Percentiles rank a stretch among this genome's conserved stretches.
Evolutionary conservation across 2,113 vertebrate species (phyloP).

Genomic region (Bungarus multicinctus): DNA sequence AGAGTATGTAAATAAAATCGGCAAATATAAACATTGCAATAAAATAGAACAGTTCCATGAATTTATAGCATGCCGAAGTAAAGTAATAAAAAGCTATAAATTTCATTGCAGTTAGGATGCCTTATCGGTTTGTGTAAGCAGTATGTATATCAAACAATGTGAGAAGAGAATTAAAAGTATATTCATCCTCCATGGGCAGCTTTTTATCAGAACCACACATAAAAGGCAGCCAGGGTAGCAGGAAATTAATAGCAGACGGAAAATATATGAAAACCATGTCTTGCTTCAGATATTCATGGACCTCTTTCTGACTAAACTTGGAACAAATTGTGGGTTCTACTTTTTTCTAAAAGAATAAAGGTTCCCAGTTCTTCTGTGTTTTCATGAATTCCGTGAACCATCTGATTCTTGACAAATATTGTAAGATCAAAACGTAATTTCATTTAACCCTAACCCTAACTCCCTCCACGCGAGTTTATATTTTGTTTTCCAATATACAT

Average conservation of each 20-base stretch:
- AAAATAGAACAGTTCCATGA: conserved; percentile 39
- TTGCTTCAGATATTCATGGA: neutral
- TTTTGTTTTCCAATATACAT: neutral
- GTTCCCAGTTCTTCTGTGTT: neutral
- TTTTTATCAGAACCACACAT: neutral
- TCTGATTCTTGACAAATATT: neutral
- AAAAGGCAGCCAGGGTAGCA: neutral
- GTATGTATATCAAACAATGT: rapidly evolving
- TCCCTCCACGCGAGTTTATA: neutral
- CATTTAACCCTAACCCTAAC: no score
- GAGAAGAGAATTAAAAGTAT: neutral
- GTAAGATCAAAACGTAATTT: neutral
- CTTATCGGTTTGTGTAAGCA: conserved; percentile 41
- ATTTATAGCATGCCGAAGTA: conserved; percentile 47
- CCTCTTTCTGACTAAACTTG: neutral
- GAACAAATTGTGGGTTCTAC: neutral
- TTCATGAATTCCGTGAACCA: neutral
- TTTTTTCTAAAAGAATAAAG: neutral
- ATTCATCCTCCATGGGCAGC: neutral
- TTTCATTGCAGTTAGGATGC: conserved; percentile 29
- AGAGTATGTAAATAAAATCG: conserved; percentile 55
- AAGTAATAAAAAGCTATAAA: conserved; percentile 52
- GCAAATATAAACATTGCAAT: conserved; percentile 51
- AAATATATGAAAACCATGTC: neutral
- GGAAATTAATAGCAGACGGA: neutral